A percentile compares a stretch with the other conserved stretches of the same genome.
These are phyloP conservation scores for Drosophila kanekoi DNA, from an alignment of 2,888 invertebrate species.

Conservation along the genomic window DNA sequence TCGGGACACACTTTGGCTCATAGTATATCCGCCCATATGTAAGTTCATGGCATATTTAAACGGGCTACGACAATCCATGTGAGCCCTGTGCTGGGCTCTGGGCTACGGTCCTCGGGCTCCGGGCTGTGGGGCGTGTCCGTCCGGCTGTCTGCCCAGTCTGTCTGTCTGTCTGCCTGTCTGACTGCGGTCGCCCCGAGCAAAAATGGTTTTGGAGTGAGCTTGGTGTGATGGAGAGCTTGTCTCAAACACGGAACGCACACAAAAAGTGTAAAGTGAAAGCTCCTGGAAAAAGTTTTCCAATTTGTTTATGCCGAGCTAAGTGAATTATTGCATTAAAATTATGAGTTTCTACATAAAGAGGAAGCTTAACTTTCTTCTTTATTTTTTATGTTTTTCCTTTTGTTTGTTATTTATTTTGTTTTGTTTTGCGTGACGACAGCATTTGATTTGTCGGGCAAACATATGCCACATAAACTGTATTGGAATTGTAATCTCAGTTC, in stretches of 20 bases:
- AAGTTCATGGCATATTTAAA: slow-evolving; percentile 27
- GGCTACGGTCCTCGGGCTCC: not conserved
- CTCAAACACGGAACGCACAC: slow-evolving; percentile 7
- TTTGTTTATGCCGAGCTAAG: slow-evolving; percentile 74
- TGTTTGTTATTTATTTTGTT: not conserved
- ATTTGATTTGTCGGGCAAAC: slow-evolving; percentile 19
- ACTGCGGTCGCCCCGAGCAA: slow-evolving; percentile 26
- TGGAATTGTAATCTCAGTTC: slow-evolving; percentile 10
- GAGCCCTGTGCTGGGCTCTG: not conserved
- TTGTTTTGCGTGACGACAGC: not conserved
- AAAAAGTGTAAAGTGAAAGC: slow-evolving; percentile 61
- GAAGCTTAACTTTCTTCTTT: slow-evolving; percentile 29
- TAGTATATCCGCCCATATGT: slow-evolving; percentile 27
- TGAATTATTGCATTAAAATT: slow-evolving; percentile 75
- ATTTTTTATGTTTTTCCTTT: not conserved
- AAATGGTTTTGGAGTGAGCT: not conserved
- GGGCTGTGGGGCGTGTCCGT: not conserved
- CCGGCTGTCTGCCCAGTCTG: not conserved
- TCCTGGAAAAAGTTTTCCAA: slow-evolving; percentile 74
- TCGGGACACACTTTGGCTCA: slow-evolving; percentile 20
- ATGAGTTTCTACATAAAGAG: slow-evolving; percentile 49
- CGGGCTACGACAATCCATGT: not conserved
- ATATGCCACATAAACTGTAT: slow-evolving; percentile 10
- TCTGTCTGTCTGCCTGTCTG: slow-evolving; percentile 2
- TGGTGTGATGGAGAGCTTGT: not conserved